Evolutionary conservation across 2,888 invertebrate genomes (phyloP).

Genomic region (Pyralis farinalis): DNA sequence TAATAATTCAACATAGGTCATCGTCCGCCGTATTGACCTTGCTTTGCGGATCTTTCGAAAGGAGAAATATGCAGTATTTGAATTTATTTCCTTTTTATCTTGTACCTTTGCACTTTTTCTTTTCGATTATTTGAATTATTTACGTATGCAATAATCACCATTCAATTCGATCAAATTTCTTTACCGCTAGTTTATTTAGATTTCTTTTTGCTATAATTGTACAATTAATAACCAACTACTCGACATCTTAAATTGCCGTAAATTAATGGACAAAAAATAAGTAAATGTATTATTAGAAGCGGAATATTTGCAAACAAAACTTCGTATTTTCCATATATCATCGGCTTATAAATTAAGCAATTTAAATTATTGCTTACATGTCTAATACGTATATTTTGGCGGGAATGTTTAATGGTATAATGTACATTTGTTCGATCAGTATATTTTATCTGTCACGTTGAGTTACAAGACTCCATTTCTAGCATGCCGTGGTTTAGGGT

Average conservation of each 20-base stretch:
- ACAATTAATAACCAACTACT: background rate
- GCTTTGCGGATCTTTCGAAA: conserved; percentile 34
- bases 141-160: conserved; percentile 5
- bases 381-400: no score
- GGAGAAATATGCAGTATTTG: conserved; percentile 19
- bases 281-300: background rate
- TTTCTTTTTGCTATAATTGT: background rate
- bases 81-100: conserved; percentile 26
- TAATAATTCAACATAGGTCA: conserved; percentile 27
- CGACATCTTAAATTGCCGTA: background rate
- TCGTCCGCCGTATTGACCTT: conserved; percentile 39
- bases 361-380: background rate
- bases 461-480: no score
- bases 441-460: no score
- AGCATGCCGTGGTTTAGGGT: no score
- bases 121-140: conserved; percentile 21
- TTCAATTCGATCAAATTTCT: background rate
- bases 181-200: no score
- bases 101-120: conserved; percentile 30
- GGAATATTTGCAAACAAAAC: background rate
- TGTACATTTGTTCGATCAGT: no score
- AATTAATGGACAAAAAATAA: background rate
- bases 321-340: background rate
- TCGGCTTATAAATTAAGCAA: background rate
- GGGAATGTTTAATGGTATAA: no score